Evolutionary conservation across 2,797 vertebrate genomes (phyloP).

Genomic region (Gymnothorax reevesii): DNA sequence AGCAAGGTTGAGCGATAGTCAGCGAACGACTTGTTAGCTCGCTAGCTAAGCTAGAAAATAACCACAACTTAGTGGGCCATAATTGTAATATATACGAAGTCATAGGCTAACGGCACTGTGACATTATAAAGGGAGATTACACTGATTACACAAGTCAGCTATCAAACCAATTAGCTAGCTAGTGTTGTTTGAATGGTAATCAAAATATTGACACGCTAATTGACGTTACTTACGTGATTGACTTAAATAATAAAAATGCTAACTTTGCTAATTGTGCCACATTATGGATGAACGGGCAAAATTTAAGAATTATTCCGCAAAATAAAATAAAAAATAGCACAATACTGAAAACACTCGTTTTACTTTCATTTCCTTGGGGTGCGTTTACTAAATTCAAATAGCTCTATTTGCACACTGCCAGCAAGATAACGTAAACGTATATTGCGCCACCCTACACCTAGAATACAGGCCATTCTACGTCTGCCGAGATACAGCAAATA

Average conservation of each 20-base stretch:
- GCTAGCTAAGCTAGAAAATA: neutral
- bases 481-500: slow-evolving; percentile 25
- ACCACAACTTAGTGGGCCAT: neutral
- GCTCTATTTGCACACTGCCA: slow-evolving; percentile 17
- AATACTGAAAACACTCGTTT: neutral
- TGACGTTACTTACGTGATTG: no score
- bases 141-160: neutral
- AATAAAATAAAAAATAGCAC: no score
- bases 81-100: neutral
- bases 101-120: neutral
- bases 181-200: neutral
- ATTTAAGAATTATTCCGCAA: neutral
- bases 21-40: neutral
- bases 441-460: slow-evolving; percentile 30
- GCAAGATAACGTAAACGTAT: neutral
- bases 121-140: neutral
- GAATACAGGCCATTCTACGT: slow-evolving; percentile 26
- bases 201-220: neutral
- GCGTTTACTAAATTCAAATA: neutral
- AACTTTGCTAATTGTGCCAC: neutral
- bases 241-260: neutral
- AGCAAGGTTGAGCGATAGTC: neutral
- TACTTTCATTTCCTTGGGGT: neutral
- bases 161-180: neutral
- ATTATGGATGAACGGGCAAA: neutral